A percentile compares a stretch with the other conserved stretches of the same genome.
Evolutionary conservation across 2,888 invertebrate species (phyloP).

Genomic region (Folsomia manolachei): DNA sequence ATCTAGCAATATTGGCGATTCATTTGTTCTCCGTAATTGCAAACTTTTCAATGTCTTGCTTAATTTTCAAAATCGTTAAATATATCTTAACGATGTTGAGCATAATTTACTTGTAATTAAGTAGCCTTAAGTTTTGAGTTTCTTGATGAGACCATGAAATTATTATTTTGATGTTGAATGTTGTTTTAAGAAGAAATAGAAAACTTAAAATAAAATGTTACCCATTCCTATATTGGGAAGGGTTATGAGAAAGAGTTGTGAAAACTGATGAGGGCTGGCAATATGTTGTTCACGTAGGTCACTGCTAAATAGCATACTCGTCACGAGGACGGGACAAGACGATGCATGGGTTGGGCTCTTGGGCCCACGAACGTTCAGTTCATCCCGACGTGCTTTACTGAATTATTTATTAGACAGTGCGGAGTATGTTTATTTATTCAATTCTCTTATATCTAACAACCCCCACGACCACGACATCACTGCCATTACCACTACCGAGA

Average conservation of each 20-base stretch:
- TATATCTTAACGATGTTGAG: no score
- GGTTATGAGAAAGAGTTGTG: background rate
- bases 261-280: background rate
- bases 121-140: no score
- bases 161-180: no score
- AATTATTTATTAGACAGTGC: constrained; percentile 19
- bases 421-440: background rate
- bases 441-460: background rate
- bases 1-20: background rate
- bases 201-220: no score
- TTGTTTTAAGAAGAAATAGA: no score
- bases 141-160: no score
- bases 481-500: background rate
- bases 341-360: background rate
- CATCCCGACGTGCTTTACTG: constrained; percentile 8
- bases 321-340: background rate
- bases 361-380: background rate
- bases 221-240: background rate
- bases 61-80: background rate
- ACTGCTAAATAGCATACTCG: background rate
- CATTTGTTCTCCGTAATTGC: background rate
- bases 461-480: background rate
- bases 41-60: background rate
- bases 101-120: no score
- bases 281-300: background rate